Percentiles rank a stretch among this genome's conserved stretches.
These are phyloP conservation scores for Dolichomitus sp. DNA, from an alignment of 2,888 invertebrate species.

Conservation along the genomic window DNA sequence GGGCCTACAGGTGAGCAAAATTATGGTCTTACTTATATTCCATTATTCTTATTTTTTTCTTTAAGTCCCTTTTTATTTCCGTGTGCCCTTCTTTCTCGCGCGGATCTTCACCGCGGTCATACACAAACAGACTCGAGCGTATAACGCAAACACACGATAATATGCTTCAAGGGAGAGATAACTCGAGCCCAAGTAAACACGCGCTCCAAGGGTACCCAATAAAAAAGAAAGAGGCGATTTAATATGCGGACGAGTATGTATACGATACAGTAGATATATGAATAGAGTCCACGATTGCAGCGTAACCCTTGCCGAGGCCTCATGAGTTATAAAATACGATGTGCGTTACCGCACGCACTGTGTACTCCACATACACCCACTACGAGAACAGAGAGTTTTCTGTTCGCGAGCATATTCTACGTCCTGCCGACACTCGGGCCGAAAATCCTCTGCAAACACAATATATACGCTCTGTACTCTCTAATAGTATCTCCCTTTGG, in stretches of 20 bases:
- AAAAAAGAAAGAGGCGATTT: constrained; percentile 50
- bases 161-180: constrained; percentile 57
- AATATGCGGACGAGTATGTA: constrained; percentile 28
- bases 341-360: constrained; percentile 22
- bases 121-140: neutral
- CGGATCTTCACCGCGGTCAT: neutral
- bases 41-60: neutral
- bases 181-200: constrained; percentile 53
- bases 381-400: constrained; percentile 61
- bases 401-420: constrained; percentile 54
- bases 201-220: constrained; percentile 27
- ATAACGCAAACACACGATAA: constrained; percentile 47
- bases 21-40: neutral
- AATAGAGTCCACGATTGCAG: constrained; percentile 18
- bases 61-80: neutral
- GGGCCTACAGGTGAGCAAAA: no score
- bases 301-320: constrained; percentile 52
- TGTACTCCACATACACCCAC: constrained; percentile 10
- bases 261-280: constrained; percentile 20
- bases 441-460: constrained; percentile 20
- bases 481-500: neutral
- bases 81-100: neutral
- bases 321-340: constrained; percentile 37
- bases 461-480: neutral
- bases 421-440: constrained; percentile 40